Percentiles rank a stretch among this genome's conserved stretches.
Evolutionary conservation across 2,888 invertebrate genomes (phyloP).

Genomic region (Eulithis testata): DNA sequence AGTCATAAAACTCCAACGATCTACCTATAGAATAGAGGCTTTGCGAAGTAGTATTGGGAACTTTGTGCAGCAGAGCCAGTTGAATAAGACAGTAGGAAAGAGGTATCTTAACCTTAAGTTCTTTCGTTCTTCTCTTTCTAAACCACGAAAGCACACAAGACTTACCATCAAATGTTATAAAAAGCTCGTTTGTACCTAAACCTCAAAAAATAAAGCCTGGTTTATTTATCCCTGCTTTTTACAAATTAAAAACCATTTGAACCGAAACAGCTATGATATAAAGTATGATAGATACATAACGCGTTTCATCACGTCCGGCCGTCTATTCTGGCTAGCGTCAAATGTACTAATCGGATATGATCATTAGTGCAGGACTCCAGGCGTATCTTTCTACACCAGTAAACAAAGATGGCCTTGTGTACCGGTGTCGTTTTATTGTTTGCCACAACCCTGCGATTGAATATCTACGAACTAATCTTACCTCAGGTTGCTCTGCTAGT

Average conservation of each 20-base stretch:
- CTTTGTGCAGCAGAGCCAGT: no score
- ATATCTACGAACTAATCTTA: slow-evolving; percentile 43
- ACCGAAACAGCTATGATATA: slow-evolving; percentile 5
- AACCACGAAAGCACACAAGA: no score
- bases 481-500: background rate
- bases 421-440: slow-evolving; percentile 74
- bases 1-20: no score
- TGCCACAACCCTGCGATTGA: slow-evolving; percentile 71
- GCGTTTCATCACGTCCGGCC: slow-evolving; percentile 30
- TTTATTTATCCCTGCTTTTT: background rate
- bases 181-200: no score
- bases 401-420: slow-evolving; percentile 78
- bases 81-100: no score
- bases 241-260: slow-evolving; percentile 1
- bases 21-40: no score
- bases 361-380: slow-evolving; percentile 51
- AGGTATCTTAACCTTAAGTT: no score
- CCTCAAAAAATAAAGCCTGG: no score
- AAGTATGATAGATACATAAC: slow-evolving; percentile 1
- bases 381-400: slow-evolving; percentile 72
- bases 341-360: slow-evolving; percentile 41
- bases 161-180: no score
- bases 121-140: no score
- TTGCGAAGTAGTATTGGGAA: no score
- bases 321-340: slow-evolving; percentile 37